phyloP scores from a whole-genome alignment of 2,888 invertebrate genomes.

The Torymus aiolomorphi region DNA sequence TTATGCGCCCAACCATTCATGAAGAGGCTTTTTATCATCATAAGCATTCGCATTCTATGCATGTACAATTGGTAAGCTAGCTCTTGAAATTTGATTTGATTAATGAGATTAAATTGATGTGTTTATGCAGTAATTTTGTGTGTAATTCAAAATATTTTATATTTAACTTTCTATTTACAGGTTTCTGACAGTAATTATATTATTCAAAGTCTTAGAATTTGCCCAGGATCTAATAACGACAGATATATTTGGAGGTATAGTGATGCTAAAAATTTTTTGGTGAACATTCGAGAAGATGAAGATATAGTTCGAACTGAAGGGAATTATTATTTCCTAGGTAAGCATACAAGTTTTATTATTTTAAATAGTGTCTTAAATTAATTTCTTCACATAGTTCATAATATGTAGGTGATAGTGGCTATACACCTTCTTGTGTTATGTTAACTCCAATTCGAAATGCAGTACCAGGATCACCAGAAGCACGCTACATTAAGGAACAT shows the following conservation, averaged over 20 bases:
- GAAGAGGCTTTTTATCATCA: background rate
- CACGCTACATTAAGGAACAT: background rate
- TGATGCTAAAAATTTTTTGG: background rate
- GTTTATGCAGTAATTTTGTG: too few relatives aligned
- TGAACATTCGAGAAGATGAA: background rate
- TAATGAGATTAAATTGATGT: background rate
- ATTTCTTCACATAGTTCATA: background rate
- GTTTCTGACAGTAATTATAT: conserved; percentile 13
- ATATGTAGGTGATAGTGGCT: background rate
- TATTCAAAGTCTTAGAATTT: conserved; percentile 13
- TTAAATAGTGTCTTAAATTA: background rate
- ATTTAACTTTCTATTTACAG: background rate
- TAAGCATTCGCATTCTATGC: background rate
- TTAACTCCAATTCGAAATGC: too few relatives aligned
- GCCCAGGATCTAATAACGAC: conserved; percentile 13
- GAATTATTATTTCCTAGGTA: conserved; percentile 12
- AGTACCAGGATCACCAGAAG: background rate
- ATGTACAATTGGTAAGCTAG: background rate
- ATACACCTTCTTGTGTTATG: too few relatives aligned
- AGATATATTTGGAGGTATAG: conserved; percentile 7
- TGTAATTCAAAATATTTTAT: too few relatives aligned
- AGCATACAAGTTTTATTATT: conserved; percentile 2
- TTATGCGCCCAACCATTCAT: too few relatives aligned
- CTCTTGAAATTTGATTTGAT: background rate
- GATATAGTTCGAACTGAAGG: conserved; percentile 4